These are phyloP conservation scores for Thaleichthys pacificus DNA, from an alignment of 2,797 vertebrate species.

Conservation along the genomic window DNA sequence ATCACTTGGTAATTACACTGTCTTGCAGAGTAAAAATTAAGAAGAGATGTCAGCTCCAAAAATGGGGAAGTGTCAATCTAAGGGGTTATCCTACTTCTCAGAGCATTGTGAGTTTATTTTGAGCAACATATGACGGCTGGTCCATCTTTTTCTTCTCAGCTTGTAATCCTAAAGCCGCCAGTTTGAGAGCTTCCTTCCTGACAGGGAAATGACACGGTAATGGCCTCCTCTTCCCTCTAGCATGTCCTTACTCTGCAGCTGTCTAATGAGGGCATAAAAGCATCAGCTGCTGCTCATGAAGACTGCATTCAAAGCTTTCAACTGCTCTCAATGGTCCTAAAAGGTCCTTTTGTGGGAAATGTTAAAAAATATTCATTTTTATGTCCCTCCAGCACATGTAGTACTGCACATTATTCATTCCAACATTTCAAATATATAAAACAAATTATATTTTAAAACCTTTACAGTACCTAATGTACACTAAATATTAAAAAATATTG, in stretches of 20 bases:
- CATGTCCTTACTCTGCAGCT: conserved; percentile 65
- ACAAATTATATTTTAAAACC: background rate
- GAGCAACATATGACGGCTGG: conserved; percentile 47
- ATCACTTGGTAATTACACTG: background rate
- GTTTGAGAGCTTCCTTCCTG: conserved; percentile 77
- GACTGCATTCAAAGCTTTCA: conserved; percentile 59
- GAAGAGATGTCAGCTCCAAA: background rate
- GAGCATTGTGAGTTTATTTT: conserved; percentile 32
- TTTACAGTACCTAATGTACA: background rate
- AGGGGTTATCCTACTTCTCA: background rate
- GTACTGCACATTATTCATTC: background rate
- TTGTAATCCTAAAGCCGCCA: conserved; percentile 57
- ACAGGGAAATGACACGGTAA: conserved; percentile 68
- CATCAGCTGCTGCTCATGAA: conserved; percentile 61
- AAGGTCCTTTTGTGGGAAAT: conserved; percentile 16
- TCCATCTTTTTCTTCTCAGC: conserved; percentile 48
- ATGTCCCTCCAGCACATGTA: conserved; percentile 1
- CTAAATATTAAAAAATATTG: background rate
- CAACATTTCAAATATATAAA: background rate
- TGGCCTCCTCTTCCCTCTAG: conserved; percentile 56
- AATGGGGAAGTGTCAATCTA: background rate
- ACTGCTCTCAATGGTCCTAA: conserved; percentile 38
- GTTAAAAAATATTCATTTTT: no score
- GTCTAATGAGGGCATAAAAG: conserved; percentile 66
- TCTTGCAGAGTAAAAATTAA: background rate